These are phyloP conservation scores for Acronicta aceris DNA, from an alignment of 2,888 invertebrate genomes.

Conservation along the genomic window DNA sequence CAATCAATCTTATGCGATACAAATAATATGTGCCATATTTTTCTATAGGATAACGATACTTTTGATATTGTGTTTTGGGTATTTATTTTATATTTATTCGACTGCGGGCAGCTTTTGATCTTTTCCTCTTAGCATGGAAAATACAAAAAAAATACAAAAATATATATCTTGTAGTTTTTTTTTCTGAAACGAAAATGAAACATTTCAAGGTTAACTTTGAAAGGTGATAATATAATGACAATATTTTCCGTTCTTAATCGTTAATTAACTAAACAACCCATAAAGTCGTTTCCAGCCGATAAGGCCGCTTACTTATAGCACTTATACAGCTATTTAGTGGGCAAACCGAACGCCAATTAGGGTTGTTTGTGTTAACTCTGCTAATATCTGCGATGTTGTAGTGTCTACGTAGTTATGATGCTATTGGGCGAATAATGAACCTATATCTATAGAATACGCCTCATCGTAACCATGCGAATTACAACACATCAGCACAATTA, in stretches of 20 bases:
- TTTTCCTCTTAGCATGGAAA: no score
- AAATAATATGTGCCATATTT: no score
- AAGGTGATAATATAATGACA: neutral
- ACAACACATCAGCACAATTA: no score
- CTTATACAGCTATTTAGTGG: constrained; percentile 9
- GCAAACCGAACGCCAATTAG: constrained; percentile 30
- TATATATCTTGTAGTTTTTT: no score
- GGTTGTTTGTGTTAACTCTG: constrained; percentile 23
- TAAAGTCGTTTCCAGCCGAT: constrained; percentile 20
- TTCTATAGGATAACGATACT: no score
- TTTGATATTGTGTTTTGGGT: no score
- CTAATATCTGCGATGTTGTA: constrained; percentile 16
- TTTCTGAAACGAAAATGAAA: neutral
- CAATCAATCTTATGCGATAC: no score
- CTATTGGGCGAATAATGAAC: constrained; percentile 5
- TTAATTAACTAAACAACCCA: constrained; percentile 18
- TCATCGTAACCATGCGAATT: neutral
- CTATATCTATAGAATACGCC: neutral
- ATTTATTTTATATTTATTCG: no score
- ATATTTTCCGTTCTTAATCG: neutral
- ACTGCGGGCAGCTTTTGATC: no score
- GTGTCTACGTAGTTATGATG: neutral
- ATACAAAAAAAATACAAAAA: no score
- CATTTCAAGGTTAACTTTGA: neutral
- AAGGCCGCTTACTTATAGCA: constrained; percentile 27